Percentiles rank a stretch among this genome's conserved stretches.
Evolutionary conservation across 2,888 invertebrate species (phyloP).

Genomic region (Lepidocyrtoides sp.): DNA sequence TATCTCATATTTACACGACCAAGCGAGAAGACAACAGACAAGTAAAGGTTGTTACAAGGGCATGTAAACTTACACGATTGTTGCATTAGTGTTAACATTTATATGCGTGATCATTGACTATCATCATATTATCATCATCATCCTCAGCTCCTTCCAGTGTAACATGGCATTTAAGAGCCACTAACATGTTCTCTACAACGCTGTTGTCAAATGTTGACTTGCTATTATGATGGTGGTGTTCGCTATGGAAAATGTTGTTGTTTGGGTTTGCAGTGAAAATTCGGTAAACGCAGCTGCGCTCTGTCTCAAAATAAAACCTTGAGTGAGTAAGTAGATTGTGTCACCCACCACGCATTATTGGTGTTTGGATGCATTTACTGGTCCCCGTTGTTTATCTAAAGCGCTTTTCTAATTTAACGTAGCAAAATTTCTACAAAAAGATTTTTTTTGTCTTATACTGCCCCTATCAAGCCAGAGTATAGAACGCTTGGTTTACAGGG

Average conservation of each 20-base stretch:
- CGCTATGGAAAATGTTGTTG: slow-evolving; percentile 4
- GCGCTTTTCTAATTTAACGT: neutral
- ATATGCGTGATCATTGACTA: slow-evolving; percentile 46
- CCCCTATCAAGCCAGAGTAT: neutral
- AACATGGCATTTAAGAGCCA: slow-evolving; percentile 52
- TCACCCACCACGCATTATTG: no score
- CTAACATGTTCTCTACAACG: slow-evolving; percentile 34
- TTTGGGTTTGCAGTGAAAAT: slow-evolving; percentile 7
- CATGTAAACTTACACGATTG: slow-evolving; percentile 59
- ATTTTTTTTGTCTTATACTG: slow-evolving; percentile 29
- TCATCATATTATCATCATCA: neutral
- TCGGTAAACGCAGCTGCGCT: no score
- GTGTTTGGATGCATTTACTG: neutral
- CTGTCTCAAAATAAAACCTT: no score
- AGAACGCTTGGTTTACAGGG: no score
- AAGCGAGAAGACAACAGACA: neutral
- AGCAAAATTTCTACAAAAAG: slow-evolving; percentile 8
- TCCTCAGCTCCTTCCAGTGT: slow-evolving; percentile 32
- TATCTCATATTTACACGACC: slow-evolving; percentile 29
- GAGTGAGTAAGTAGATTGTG: no score
- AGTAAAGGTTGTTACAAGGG: slow-evolving; percentile 36
- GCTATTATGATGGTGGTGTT: neutral
- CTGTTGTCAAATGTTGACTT: slow-evolving; percentile 33
- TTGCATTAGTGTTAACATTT: slow-evolving; percentile 56
- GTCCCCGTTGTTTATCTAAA: neutral